Evolutionary conservation across 2,113 vertebrate species (phyloP).

Genomic region (Alouatta palliata): DNA sequence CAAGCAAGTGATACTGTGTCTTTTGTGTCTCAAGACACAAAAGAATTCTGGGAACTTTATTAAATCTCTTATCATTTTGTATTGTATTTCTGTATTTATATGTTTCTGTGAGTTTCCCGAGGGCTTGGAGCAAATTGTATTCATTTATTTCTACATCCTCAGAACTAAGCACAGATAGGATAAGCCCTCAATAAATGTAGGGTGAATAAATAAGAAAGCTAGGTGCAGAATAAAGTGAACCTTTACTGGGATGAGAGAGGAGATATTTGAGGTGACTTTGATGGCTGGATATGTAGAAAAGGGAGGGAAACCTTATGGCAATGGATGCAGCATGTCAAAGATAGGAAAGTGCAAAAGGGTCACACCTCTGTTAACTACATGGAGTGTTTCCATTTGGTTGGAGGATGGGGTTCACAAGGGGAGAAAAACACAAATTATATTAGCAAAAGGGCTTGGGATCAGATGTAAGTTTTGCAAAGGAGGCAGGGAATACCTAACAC

Average conservation of each 20-base stretch:
- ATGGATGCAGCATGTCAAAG: not conserved
- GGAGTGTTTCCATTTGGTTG: not conserved
- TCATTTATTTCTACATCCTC: not conserved
- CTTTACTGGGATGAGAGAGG: not conserved
- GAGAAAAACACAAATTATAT: not conserved
- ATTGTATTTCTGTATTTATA: not conserved
- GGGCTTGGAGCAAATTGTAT: not conserved
- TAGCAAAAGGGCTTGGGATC: not conserved
- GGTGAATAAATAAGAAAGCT: not conserved
- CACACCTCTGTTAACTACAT: not conserved
- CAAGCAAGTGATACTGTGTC: not conserved
- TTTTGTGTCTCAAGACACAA: not conserved
- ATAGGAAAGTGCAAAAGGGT: not conserved
- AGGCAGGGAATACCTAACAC: not conserved
- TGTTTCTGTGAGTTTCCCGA: not conserved
- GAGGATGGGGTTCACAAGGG: not conserved
- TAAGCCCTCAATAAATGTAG: not conserved
- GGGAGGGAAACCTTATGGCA: fast-evolving
- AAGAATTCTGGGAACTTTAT: not conserved
- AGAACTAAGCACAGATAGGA: not conserved
- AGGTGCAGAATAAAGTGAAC: not conserved
- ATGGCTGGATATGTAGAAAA: not conserved
- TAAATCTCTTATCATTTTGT: not conserved
- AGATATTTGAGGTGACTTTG: not conserved
- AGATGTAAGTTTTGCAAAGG: not conserved